Evolutionary conservation across 2,888 invertebrate genomes (phyloP).

Genomic region (Ctenicera cuprea): DNA sequence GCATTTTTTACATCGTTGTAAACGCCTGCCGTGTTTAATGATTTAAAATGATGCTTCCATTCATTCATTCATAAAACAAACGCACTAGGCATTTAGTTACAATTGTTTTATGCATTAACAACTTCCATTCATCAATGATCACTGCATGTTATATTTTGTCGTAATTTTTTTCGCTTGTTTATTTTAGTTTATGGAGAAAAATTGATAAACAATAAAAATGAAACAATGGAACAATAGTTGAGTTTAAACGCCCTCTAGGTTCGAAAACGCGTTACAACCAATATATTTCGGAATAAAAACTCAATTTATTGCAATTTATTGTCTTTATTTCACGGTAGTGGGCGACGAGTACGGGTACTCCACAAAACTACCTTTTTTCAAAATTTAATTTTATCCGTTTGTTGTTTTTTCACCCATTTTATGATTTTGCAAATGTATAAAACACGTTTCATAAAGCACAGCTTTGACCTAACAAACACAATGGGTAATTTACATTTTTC

Average conservation of each 20-base stretch:
- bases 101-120: constrained; percentile 32
- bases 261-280: constrained; percentile 3
- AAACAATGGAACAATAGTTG: constrained; percentile 32
- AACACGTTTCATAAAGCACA: too few species aligned
- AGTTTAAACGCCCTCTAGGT: constrained; percentile 13
- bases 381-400: constrained; percentile 1
- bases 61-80: constrained; percentile 26
- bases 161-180: constrained; percentile 24
- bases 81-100: constrained; percentile 30
- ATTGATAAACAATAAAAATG: constrained; percentile 18
- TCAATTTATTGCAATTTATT: constrained; percentile 2
- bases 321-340: neutral
- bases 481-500: too few species aligned
- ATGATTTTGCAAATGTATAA: too few species aligned
- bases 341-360: constrained; percentile 2
- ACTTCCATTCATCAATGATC: constrained; percentile 31
- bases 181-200: constrained; percentile 18
- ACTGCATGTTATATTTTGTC: constrained; percentile 12
- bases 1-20: constrained; percentile 1
- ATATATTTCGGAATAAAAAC: constrained; percentile 18
- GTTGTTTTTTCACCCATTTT: neutral
- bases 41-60: constrained; percentile 18
- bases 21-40: constrained; percentile 1
- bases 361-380: neutral
- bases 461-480: too few species aligned